These are phyloP conservation scores for Verasper variegatus DNA, from an alignment of 2,113 vertebrate species.

Conservation along the genomic window DNA sequence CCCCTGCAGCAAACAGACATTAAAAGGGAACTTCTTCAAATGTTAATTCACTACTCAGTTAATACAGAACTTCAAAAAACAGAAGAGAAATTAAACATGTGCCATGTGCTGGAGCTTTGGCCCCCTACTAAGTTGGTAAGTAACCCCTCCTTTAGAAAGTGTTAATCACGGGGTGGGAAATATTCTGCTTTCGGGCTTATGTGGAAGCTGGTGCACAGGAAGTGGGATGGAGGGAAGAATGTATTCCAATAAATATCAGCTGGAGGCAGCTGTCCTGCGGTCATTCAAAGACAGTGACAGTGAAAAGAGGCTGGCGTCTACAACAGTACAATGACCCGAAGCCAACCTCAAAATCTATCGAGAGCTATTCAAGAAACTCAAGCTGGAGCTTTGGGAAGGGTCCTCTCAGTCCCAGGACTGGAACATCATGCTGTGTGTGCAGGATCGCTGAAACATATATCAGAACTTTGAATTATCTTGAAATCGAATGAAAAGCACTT, in stretches of 20 bases:
- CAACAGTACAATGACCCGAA: background rate
- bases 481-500: no score
- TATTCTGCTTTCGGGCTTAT: background rate
- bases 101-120: background rate
- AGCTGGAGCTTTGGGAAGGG: no score
- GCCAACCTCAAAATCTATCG: background rate
- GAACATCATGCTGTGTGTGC: no score
- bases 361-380: no score
- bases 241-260: background rate
- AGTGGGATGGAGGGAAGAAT: background rate
- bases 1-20: background rate
- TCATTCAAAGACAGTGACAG: background rate
- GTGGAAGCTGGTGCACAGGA: background rate
- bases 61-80: background rate
- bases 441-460: no score
- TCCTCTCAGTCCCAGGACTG: no score
- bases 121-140: background rate
- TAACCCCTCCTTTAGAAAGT: background rate
- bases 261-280: background rate
- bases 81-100: background rate
- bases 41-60: background rate
- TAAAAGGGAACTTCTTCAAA: background rate
- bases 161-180: background rate
- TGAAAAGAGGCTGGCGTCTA: no score
- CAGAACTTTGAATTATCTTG: no score